Evolutionary conservation across 2,113 vertebrate genomes (phyloP).

Genomic region (Alethe castanea): DNA sequence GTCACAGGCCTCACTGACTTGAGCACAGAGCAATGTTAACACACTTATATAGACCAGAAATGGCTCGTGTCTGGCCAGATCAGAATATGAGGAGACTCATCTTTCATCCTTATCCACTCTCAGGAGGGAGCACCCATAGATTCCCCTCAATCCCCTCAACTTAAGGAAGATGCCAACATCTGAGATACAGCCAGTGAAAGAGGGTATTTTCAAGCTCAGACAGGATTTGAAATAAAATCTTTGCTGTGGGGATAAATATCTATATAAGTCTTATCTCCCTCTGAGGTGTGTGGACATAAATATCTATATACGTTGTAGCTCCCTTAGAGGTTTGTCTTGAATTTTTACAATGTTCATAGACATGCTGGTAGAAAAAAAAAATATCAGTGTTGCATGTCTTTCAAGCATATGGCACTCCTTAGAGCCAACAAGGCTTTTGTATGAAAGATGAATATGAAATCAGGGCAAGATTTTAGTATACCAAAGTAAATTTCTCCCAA

Average conservation of each 20-base stretch:
- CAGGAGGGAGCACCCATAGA: background rate
- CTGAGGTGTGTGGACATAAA: background rate
- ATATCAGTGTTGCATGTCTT: constrained; percentile 44
- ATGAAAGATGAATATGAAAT: constrained; percentile 64
- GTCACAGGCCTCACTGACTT: constrained; percentile 48
- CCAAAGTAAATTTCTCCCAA: background rate
- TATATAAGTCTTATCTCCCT: background rate
- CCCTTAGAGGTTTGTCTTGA: constrained; percentile 1
- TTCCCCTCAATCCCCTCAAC: background rate
- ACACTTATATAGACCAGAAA: constrained; percentile 10
- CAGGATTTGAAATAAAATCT: background rate
- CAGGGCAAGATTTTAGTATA: constrained; percentile 26
- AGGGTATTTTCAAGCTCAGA: background rate
- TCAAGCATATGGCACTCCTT: constrained; percentile 62
- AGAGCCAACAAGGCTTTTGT: constrained; percentile 60
- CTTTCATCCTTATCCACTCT: background rate
- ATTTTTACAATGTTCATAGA: constrained; percentile 38
- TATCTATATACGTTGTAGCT: background rate
- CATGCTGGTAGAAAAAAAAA: constrained; percentile 27
- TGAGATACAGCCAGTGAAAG: background rate
- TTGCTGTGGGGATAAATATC: background rate
- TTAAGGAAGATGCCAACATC: background rate
- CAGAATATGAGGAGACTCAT: background rate
- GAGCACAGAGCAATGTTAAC: background rate
- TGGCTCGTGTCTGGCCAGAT: background rate